Percentiles rank a stretch among this genome's conserved stretches.
These are phyloP conservation scores for Scomber scombrus DNA, from an alignment of 2,113 vertebrate species.

Conservation along the genomic window DNA sequence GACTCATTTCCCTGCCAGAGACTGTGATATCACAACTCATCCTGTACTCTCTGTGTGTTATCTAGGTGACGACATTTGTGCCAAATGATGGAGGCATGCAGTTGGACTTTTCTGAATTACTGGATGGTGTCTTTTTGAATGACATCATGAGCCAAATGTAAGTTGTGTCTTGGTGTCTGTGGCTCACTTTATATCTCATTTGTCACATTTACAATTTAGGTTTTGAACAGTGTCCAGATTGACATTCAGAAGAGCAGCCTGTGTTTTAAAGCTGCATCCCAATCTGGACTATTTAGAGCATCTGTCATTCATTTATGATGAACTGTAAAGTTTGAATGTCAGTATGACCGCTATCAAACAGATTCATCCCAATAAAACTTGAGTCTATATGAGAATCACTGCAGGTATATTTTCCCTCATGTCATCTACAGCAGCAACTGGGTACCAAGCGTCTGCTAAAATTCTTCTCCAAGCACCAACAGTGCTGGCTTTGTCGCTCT, in stretches of 20 bases:
- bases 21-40: neutral
- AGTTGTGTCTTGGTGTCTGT: constrained; percentile 44
- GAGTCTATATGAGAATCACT: neutral
- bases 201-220: constrained; percentile 3
- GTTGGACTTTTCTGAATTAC: constrained; percentile 74
- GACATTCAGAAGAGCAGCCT: constrained; percentile 27
- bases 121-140: constrained; percentile 81
- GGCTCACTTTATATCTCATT: neutral
- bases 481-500: constrained; percentile 68
- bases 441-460: constrained; percentile 39
- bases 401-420: neutral
- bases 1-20: neutral
- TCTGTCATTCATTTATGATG: neutral
- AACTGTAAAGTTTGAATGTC: neutral
- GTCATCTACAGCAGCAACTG: neutral
- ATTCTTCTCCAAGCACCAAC: constrained; percentile 60
- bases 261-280: neutral
- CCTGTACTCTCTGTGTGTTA: neutral
- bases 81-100: constrained; percentile 63
- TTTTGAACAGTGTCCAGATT: constrained; percentile 5
- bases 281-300: neutral
- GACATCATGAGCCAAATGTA: constrained; percentile 83
- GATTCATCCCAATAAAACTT: neutral
- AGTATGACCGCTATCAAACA: neutral
- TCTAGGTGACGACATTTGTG: constrained; percentile 80